Conservation (phyloP, 2,797 vertebrate genomes). For the Rhincodon typus region DNA sequence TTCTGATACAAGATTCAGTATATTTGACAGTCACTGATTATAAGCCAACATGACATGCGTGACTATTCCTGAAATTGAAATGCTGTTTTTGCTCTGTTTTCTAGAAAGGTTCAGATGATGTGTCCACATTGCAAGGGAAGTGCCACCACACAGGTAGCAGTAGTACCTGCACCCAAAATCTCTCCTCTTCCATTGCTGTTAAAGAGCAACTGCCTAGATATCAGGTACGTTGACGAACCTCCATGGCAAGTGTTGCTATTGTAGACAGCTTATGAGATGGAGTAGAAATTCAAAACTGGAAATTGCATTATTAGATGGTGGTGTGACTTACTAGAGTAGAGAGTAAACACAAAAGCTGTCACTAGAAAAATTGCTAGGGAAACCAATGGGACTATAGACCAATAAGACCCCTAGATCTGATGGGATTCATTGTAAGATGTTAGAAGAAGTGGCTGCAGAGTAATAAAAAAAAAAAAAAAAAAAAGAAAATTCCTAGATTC, state of each 20-base stretch:
- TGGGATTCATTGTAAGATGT: too few species aligned
- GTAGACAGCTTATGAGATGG: not conserved
- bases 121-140: conserved; percentile 48
- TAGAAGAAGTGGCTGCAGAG: too few species aligned
- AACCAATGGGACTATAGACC: too few species aligned
- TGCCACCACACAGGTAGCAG: conserved; percentile 50
- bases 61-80: not conserved
- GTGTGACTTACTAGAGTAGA: too few species aligned
- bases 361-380: too few species aligned
- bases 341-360: too few species aligned
- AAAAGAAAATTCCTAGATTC: too few species aligned
- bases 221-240: conserved; percentile 53
- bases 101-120: conserved; percentile 57
- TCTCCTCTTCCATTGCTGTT: conserved; percentile 43
- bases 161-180: conserved; percentile 42
- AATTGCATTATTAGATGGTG: not conserved
- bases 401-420: too few species aligned
- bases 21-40: not conserved
- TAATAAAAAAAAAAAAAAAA: too few species aligned
- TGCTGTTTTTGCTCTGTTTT: not conserved
- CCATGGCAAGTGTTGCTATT: not conserved
- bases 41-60: not conserved
- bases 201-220: conserved; percentile 61
- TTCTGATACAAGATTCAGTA: too few species aligned
- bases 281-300: not conserved